Evolutionary conservation across 2,888 invertebrate species (phyloP).

Genomic region (Selenia dentaria): DNA sequence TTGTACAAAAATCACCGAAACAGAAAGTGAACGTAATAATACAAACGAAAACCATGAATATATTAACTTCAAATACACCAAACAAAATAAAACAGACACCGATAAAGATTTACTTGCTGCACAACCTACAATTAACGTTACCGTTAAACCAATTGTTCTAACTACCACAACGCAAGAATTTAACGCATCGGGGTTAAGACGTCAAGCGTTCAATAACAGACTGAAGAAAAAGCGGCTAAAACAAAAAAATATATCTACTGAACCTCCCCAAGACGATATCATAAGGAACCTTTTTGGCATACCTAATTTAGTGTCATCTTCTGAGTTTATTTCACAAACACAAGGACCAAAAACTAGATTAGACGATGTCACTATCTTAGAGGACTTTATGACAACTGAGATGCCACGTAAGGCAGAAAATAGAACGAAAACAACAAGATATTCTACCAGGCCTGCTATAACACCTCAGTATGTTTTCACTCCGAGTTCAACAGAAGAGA

Average conservation of each 20-base stretch:
- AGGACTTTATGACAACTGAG: slow-evolving; percentile 64
- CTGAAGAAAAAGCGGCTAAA: slow-evolving; percentile 67
- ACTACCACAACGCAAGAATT: slow-evolving; percentile 43
- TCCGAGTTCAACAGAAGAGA: slow-evolving; percentile 60
- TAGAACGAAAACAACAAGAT: slow-evolving; percentile 29
- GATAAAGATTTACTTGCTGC: slow-evolving; percentile 37
- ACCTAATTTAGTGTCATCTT: slow-evolving; percentile 68
- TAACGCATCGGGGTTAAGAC: slow-evolving; percentile 55
- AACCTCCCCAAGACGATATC: slow-evolving; percentile 62
- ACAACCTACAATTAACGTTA: slow-evolving; percentile 30
- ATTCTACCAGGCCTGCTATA: slow-evolving; percentile 33
- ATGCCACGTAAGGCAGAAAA: slow-evolving; percentile 36
- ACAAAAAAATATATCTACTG: slow-evolving; percentile 61
- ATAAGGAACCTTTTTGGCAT: slow-evolving; percentile 62
- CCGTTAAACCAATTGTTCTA: slow-evolving; percentile 44
- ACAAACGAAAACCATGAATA: slow-evolving; percentile 36
- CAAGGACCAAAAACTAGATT: slow-evolving; percentile 48
- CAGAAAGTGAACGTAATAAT: slow-evolving; percentile 16
- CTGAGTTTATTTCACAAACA: slow-evolving; percentile 68
- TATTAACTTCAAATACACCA: slow-evolving; percentile 3
- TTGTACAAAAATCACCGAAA: slow-evolving; percentile 23
- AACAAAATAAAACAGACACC: slow-evolving; percentile 33
- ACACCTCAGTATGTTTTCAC: slow-evolving; percentile 32
- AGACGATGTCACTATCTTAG: slow-evolving; percentile 51
- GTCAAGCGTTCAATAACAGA: slow-evolving; percentile 64